phyloP scores from a whole-genome alignment of 2,888 invertebrate genomes.

The Tetramorium bicarinatum region DNA sequence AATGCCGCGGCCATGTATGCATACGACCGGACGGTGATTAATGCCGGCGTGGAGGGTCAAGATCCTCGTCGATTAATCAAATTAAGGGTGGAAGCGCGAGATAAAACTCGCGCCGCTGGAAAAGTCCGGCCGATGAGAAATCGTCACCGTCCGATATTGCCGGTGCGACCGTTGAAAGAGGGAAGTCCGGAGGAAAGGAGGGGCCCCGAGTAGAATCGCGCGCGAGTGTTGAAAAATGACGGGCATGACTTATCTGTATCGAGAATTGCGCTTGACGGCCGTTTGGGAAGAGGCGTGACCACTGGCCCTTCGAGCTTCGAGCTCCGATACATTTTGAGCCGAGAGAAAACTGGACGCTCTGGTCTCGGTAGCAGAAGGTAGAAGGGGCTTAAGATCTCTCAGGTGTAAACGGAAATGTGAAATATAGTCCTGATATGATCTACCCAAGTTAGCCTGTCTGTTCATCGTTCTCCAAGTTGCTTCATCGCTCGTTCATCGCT shows the following conservation, averaged over 20 bases:
- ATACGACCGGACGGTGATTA: constrained; percentile 85
- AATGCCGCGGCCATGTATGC: constrained; percentile 85
- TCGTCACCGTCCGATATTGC: constrained; percentile 61
- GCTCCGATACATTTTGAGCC: constrained; percentile 21
- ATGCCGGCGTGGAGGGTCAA: constrained; percentile 82
- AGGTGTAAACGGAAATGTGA: constrained; percentile 53
- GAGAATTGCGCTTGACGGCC: constrained; percentile 74
- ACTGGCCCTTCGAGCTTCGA: constrained; percentile 19
- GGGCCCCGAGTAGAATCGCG: not conserved
- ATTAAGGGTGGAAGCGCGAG: constrained; percentile 85
- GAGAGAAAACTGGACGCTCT: constrained; percentile 72
- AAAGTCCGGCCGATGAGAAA: constrained; percentile 78
- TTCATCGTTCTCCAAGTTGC: constrained; percentile 25
- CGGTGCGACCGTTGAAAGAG: constrained; percentile 79
- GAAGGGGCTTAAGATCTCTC: constrained; percentile 53
- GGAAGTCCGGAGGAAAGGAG: constrained; percentile 28
- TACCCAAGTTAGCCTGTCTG: constrained; percentile 34
- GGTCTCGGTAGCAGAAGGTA: constrained; percentile 57
- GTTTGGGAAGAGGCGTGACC: constrained; percentile 81
- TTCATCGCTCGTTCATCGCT: constrained; percentile 23
- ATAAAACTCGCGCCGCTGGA: constrained; percentile 84
- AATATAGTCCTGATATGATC: constrained; percentile 53
- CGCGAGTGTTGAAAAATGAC: constrained; percentile 81
- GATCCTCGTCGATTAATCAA: constrained; percentile 86
- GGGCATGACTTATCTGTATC: constrained; percentile 85